Percentiles rank a stretch among this genome's conserved stretches.
Conservation (phyloP, 2,888 invertebrate genomes). For the Epirrhoe tristata region DNA sequence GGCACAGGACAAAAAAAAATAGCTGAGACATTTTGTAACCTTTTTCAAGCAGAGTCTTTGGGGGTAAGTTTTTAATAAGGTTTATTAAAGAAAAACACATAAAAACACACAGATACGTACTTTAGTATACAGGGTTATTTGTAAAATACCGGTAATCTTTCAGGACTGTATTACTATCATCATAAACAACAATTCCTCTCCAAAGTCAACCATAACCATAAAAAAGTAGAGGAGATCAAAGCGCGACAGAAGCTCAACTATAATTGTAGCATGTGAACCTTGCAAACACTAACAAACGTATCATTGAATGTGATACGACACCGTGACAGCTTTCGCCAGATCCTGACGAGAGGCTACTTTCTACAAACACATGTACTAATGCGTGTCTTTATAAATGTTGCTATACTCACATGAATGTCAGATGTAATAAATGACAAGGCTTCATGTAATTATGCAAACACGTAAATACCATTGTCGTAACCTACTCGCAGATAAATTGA, state of each 20-base stretch:
- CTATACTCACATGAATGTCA: conserved; percentile 7
- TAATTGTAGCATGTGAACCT: not conserved
- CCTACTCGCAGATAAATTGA: not conserved
- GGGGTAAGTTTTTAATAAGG: too few species aligned
- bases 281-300: not conserved
- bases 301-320: conserved; percentile 1
- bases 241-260: not conserved
- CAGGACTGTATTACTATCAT: too few species aligned
- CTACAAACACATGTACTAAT: not conserved
- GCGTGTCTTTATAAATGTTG: conserved; percentile 6
- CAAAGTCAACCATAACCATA: not conserved
- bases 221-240: not conserved
- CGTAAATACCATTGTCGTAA: not conserved
- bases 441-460: conserved; percentile 7
- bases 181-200: too few species aligned
- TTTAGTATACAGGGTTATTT: too few species aligned
- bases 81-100: too few species aligned
- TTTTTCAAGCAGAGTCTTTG: too few species aligned
- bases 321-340: conserved; percentile 5
- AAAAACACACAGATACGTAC: too few species aligned
- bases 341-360: conserved; percentile 8
- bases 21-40: conserved; percentile 4
- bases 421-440: conserved; percentile 7
- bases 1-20: conserved; percentile 17
- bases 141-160: too few species aligned